phyloP scores from a whole-genome alignment of 2,888 invertebrate genomes.

The Dorcus hopei region DNA sequence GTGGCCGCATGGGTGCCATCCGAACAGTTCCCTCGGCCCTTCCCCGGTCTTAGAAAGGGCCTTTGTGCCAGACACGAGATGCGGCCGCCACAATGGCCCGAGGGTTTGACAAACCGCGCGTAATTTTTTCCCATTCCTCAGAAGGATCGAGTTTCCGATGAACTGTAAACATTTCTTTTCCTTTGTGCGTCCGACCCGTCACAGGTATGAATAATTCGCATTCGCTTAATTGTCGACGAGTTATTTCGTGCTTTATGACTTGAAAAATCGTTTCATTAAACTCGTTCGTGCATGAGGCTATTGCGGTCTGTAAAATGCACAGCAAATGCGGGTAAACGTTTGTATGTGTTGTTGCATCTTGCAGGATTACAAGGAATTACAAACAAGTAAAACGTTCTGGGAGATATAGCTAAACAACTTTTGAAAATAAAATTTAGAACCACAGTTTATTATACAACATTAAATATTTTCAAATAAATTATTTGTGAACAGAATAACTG shows the following conservation, averaged over 20 bases:
- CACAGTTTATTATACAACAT: too few species aligned
- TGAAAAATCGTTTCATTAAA: constrained; percentile 4
- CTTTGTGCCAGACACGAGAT: background rate
- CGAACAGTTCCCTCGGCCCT: too few species aligned
- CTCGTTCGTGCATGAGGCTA: background rate
- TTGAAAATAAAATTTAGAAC: too few species aligned
- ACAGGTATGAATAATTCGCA: background rate
- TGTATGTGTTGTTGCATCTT: too few species aligned
- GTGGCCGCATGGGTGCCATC: too few species aligned
- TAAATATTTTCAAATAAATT: too few species aligned
- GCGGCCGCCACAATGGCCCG: constrained; percentile 28
- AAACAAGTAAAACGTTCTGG: too few species aligned
- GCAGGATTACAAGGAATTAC: too few species aligned
- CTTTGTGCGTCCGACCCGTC: constrained; percentile 3
- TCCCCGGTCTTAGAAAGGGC: background rate
- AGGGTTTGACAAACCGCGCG: constrained; percentile 41
- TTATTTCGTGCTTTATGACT: background rate
- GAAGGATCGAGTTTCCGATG: constrained; percentile 31
- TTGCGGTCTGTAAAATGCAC: background rate
- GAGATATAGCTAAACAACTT: too few species aligned
- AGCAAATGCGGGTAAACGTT: too few species aligned
- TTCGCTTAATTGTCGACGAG: background rate
- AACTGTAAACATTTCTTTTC: constrained; percentile 34
- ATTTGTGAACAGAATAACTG: too few species aligned
- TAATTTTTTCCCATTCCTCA: constrained; percentile 31